Percentiles rank a stretch among this genome's conserved stretches.
phyloP scores from a whole-genome alignment of 2,888 invertebrate species.

The Pocota personata region DNA sequence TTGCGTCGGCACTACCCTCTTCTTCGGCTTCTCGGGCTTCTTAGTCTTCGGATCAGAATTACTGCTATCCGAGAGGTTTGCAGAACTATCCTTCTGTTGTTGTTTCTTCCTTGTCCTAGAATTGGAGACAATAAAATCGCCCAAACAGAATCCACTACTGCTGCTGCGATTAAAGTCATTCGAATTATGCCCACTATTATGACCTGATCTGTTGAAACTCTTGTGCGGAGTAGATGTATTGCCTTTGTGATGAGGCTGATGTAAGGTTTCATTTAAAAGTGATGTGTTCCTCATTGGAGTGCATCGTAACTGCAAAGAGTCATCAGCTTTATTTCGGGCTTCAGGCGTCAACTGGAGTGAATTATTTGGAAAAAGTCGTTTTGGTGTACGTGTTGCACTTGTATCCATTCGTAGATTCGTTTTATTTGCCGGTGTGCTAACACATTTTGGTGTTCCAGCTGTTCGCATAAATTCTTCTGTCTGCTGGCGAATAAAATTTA shows the following conservation, averaged over 20 bases:
- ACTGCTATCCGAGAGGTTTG: constrained; percentile 37
- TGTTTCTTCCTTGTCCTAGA: constrained; percentile 52
- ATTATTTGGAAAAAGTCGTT: constrained; percentile 35
- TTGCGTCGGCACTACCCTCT: constrained; percentile 81
- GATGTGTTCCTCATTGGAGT: constrained; percentile 37
- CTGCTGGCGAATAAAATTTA: constrained; percentile 84
- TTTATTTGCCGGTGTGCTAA: constrained; percentile 36
- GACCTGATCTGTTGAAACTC: constrained; percentile 37
- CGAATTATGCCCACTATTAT: constrained; percentile 22
- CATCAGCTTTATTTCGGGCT: constrained; percentile 27
- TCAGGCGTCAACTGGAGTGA: constrained; percentile 36
- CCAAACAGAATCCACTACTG: constrained; percentile 78
- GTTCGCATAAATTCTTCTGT: constrained; percentile 83
- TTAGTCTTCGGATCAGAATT: constrained; percentile 44
- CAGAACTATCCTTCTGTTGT: constrained; percentile 40
- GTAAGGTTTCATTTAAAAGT: constrained; percentile 34
- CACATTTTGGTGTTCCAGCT: constrained; percentile 76
- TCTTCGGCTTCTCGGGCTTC: constrained; percentile 77
- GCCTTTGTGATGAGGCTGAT: constrained; percentile 5
- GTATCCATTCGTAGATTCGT: constrained; percentile 15
- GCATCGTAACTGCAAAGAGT: constrained; percentile 40
- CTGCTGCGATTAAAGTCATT: constrained; percentile 58
- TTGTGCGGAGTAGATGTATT: constrained; percentile 60
- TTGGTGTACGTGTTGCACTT: constrained; percentile 29
- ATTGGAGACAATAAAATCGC: constrained; percentile 79